Evolutionary conservation across 1,140 invertebrate species (phyloP), one percentile per base, ranked within the genome.

Genomic region (Coelopa frigida): DNA sequence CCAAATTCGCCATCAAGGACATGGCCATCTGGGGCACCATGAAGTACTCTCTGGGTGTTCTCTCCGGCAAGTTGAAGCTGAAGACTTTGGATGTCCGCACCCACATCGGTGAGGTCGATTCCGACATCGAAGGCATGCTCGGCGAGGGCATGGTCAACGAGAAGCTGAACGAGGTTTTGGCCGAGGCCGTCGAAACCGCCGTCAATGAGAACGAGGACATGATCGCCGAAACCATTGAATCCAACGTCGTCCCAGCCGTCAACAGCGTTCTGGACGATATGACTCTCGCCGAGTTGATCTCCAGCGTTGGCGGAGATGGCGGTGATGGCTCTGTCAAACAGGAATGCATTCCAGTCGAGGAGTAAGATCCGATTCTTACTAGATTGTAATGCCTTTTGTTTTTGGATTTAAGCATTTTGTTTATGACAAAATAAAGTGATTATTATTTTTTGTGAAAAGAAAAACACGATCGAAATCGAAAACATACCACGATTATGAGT

Each of bases 191-290:
- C 17, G 57, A 59, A 44, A 17, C 54, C 36, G 57, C 51, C 12
- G 45, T 66, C 52, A 67, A 67, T 53, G 62, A 66, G 50, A 67
- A 67, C 39, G 60, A 67, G 50, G 52, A 66, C 40, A 33, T 58
- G 33, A 58, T 67, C 37, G 29, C 58, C 24, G 58, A 61, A 1
- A 63, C 58, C 46, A 67, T 67, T 40, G 63, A 66, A 54, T 24
- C 17, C n/a, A 38, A 61, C n/a, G 58, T 58, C 17, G 43, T 67
- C 52, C 60, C 63, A 38, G 50, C 29, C 0, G 57, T 67, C 18
- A 67, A 67, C 53, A 49, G 6, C 26, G 37, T 44, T 32, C 48
- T 63, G 41, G 54, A 58, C 2, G 60, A 66, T 4, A 8, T 61
- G 17, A 61, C 38, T 48, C 44, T 67, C 31, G 15, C 44, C 21